Base-by-base conservation (phyloP, 2,113 vertebrate species). In the Dryoscopus gambensis region DNA sequence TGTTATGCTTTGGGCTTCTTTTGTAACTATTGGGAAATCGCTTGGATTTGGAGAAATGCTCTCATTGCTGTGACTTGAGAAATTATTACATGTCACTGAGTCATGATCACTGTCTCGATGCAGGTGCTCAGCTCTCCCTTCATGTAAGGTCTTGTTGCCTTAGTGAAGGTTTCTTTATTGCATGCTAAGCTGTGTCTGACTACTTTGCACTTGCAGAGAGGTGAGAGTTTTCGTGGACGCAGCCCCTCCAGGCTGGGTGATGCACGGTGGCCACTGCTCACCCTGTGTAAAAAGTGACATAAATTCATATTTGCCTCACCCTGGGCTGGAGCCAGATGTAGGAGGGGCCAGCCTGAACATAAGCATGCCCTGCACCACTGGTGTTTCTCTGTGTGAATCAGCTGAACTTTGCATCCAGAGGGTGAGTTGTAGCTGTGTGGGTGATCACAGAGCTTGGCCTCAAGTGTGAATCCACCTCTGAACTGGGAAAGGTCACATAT, bases 181-280 rank as follows among this genome's bases (percentile, higher is more conserved):
- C 7, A 2, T 27, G 14, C 37, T 57, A 11, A 80, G 24, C 30
- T 81, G 35, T 53, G 7, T 55, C 42, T 80, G 75, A 16, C 47
- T 59, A 0, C 33, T 87, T 50, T 62, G 63, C 33, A 6, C 63
- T 30, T 37, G 47, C 64, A 65, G 49, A 40, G 90, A 35, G 22
- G 25, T 5, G 15, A 57, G 63, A 73, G 33, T 30, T 37, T 46
- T 28, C 35, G 8, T 3, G 8, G 37, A 39, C 10, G 5, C 21
- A 8, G 30, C 15, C 65, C 22, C 27, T 46, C 14, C 23, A 42
- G 16, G 5, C 7, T 56, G 31, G 52, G 11, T 25, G 37, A 5
- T 76, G 13, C 24, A 4, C 0, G 0, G 13, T 52, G 47, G 9
- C 74, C 30, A 68, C n/a, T 52, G 39, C 18, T 40, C 24, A 46